Evolutionary conservation across 2,888 invertebrate genomes (phyloP), one percentile per base, ranked within the genome.

Genomic region (Eudasyphora cyanicolor): DNA sequence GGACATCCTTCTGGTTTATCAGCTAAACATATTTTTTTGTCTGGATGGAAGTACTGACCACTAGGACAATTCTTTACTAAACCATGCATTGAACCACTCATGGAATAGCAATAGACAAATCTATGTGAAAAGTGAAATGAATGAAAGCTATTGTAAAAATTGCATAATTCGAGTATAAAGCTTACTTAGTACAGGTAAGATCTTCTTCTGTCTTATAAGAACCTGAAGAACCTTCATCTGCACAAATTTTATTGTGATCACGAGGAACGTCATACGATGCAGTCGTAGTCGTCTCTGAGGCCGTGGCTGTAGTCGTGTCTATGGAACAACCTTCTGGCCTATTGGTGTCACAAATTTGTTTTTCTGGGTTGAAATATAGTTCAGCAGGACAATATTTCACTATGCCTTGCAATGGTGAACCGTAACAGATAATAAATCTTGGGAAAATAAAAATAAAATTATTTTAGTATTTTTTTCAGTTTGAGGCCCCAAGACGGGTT

Each of bases 1-100:
- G 42, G 27, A 60, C 78, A 85, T 14, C 62, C 24, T 0, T 8
- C 57, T 8, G 83, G 74, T 27, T 82, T 82, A 8, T 21, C 7
- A 7, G 6, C 10, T 6, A 38, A 8, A 24, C 79, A 82, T 14
- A 71, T 8, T 54, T 24, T 42, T 10, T 8, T 12, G 0, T 27
- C 35, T n/a, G 75, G 29, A 10, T 82, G 27, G 10, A 82, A 83
- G 19, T 69, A 82, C 10, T 60, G 32, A 14, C 42, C 76, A 6
- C 0, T 8, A 7, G 64, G 57, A 19, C 64, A 75, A 6, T 45
- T n/a, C 51, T 64, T 62, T 12, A 54, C 17, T 70, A 82, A 0
- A 21, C 67, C 21, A 71, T 5, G 29, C 10, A 67, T 17, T 12
- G 45, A 32, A 19, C 69, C 69, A 17, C 32, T 69, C 75, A 69